Conservation (phyloP, 2,888 invertebrate species). For the Andrena chrysosceles region DNA sequence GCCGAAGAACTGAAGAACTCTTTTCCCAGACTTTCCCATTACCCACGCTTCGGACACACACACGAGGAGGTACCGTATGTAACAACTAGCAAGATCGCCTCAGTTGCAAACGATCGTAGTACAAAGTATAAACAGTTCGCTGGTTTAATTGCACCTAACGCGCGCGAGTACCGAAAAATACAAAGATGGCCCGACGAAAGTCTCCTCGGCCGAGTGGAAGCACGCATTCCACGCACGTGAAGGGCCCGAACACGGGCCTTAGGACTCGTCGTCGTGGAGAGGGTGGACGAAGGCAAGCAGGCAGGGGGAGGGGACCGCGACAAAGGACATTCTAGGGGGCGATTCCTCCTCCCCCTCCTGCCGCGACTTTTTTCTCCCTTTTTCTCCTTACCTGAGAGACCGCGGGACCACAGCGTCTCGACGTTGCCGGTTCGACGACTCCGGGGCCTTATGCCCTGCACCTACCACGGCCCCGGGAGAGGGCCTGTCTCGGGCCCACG, state of each 20-base stretch:
- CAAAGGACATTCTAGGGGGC: slow-evolving; percentile 83
- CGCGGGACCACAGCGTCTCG: slow-evolving; percentile 70
- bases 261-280: slow-evolving; percentile 64
- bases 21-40: too few relatives aligned
- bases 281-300: slow-evolving; percentile 55
- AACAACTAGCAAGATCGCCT: too few relatives aligned
- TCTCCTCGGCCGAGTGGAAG: slow-evolving; percentile 35
- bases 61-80: too few relatives aligned
- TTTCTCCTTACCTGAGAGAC: slow-evolving; percentile 68
- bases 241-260: slow-evolving; percentile 64
- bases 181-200: slow-evolving; percentile 32
- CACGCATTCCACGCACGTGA: slow-evolving; percentile 72
- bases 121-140: neutral
- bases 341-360: slow-evolving; percentile 55
- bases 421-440: slow-evolving; percentile 78
- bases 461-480: slow-evolving; percentile 29
- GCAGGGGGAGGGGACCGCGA: slow-evolving; percentile 73
- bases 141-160: neutral
- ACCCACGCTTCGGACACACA: too few relatives aligned
- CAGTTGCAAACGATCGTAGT: neutral
- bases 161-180: slow-evolving; percentile 30
- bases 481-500: slow-evolving; percentile 64
- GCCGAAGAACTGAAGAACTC: too few relatives aligned
- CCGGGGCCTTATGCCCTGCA: slow-evolving; percentile 55
- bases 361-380: slow-evolving; percentile 57